Base-by-base conservation (phyloP, 2,888 invertebrate genomes). In the Gonocerus acuteangulatus region DNA sequence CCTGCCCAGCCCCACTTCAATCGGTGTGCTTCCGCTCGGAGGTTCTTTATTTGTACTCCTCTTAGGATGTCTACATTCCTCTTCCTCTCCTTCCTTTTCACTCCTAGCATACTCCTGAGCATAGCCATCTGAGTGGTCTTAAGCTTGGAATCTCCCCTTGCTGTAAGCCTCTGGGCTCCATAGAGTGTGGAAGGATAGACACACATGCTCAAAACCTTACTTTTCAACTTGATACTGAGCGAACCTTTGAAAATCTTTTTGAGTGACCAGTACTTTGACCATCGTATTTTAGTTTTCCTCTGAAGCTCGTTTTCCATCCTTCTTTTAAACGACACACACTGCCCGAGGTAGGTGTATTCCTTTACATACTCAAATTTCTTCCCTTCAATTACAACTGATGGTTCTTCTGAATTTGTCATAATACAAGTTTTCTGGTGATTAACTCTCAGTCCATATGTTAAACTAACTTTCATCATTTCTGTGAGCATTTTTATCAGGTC, bases 401-500 rank as follows among this genome's bases (percentile, higher is more conserved):
- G 1, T 54, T 42, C 39, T 34, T 13, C 42, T 21, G 34, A 13
- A 16, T 57, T 57, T 18, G 57, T 19, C 57, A 57, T 57, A 15
- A 57, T 45, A 44, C 34, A 44, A 16, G 57, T 32, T 57, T 57
- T 57, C 15, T 27, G 34, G 11, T 23, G 23, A 23, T 57, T 27
- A 13, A 57, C 15, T 15, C n/a, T n/a, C 18, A 57, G 42, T 2
- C 57, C 47, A 49, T 49, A 49, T 32, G 22, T 49, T 49, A 7
- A 23, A 27, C 23, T 23, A 32, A 27, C 18, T n/a, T n/a, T n/a
- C n/a, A n/a, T n/a, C n/a, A n/a, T n/a, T n/a, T n/a, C 15, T 11
- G 11, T 32, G 21, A 49, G 21, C 49, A 49, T 49, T 21, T 49
- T 18, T 27, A 23, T 22, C 15, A 49, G 15, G 21, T 27, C 49